phyloP scores from a whole-genome alignment of 2,113 vertebrate genomes.

The Irena cyanogastra region DNA sequence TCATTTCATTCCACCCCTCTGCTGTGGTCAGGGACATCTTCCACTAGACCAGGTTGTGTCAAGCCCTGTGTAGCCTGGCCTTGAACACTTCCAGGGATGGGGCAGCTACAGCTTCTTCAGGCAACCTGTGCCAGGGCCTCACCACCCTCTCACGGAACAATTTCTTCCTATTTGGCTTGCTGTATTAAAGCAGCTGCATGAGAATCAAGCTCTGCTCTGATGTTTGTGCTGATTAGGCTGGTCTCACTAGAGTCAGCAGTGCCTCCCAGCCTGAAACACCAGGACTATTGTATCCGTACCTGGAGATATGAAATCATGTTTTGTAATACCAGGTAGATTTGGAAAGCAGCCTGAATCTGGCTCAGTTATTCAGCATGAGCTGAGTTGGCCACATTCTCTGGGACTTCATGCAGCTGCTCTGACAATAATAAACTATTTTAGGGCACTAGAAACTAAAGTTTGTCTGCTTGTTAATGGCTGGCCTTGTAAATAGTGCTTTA shows the following conservation, averaged over 20 bases:
- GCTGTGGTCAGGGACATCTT: background rate
- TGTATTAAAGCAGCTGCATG: background rate
- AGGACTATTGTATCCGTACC: background rate
- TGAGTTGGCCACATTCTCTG: background rate
- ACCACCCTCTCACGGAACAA: background rate
- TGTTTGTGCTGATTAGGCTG: background rate
- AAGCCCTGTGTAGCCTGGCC: too few species aligned
- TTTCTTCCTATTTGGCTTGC: background rate
- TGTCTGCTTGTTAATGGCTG: background rate
- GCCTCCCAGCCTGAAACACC: background rate
- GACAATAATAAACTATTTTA: background rate
- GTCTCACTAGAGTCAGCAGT: background rate
- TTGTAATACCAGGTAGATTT: background rate
- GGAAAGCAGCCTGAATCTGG: background rate
- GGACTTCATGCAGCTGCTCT: background rate
- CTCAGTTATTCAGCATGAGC: background rate
- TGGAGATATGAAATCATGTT: background rate
- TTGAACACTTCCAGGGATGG: background rate
- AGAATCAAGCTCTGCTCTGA: background rate
- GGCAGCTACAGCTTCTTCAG: background rate
- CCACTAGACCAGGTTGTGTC: background rate
- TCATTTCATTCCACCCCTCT: background rate
- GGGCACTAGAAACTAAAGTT: background rate
- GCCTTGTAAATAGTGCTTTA: background rate
- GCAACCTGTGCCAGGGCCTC: background rate